Evolutionary conservation across 2,797 vertebrate species (phyloP), one percentile per base, ranked within the genome.

Genomic region (Sebastes kiyomatsui): DNA sequence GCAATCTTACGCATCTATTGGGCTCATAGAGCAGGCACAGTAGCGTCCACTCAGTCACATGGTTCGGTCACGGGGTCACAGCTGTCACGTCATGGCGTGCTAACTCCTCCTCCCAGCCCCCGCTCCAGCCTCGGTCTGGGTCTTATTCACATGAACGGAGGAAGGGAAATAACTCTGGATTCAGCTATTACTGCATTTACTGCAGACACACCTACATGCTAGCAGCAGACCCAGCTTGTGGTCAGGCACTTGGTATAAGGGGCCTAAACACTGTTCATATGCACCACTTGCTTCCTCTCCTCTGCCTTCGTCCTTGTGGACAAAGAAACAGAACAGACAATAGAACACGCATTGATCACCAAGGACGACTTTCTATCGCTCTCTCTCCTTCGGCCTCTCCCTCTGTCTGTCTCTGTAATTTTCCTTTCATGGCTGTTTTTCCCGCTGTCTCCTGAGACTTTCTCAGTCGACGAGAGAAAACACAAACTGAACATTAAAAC

Each of bases 401-500:
- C 78, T 90, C 87, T 74, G 25, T 84, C 78, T 88, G 70, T 83
- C 82, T 89, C 83, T 87, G 76, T 90, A 80, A 85, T 86, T 89
- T 84, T 80, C 81, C 85, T 94, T 92, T 91, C 86, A 91, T 91
- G 83, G 72, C 86, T 93, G 86, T 90, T 94, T 94, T 94, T 90
- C 74, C 82, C 71, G 81, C 80, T 2, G 76, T 93, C 93, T 91
- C 93, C 71, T 0, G 89, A 92, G 94, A 94, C 87, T 83, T 87
- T 86, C 88, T 91, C 77, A 80, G 88, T 72, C 66, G 71, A 87
- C 72, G 60, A 92, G 86, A 93, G 87, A 90, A 87, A 86, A 87
- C 87, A 89, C 85, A 91, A 91, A 90, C 82, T 68, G 67, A 92
- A 86, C 93, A 94, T 94, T 89, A 90, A 92, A 93, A 93, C 59